These are phyloP conservation scores for Gambelia wislizenii DNA, from an alignment of 2,797 vertebrate species.

Conservation along the genomic window DNA sequence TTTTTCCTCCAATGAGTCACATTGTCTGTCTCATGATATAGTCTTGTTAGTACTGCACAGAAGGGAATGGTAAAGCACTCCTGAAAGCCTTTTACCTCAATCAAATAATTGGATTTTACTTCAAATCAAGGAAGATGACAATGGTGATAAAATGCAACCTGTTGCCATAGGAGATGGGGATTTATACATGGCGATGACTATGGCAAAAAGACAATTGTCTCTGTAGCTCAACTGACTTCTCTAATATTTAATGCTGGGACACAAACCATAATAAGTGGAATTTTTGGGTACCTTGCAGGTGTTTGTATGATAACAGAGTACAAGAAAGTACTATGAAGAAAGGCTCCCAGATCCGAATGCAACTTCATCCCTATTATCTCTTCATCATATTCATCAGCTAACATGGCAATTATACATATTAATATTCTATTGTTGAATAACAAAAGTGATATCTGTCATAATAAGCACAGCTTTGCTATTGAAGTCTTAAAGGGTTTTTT, in stretches of 20 bases:
- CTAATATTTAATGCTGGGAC: background rate
- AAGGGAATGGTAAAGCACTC: no score
- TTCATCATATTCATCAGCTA: background rate
- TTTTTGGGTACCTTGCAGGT: background rate
- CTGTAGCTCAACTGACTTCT: background rate
- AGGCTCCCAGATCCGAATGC: background rate
- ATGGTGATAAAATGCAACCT: no score
- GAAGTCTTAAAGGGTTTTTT: slow-evolving; percentile 32
- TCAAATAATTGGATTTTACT: no score
- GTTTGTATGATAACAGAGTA: background rate
- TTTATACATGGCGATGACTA: no score
- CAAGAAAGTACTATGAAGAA: background rate
- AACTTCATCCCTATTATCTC: fast-evolving
- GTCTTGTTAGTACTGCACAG: no score
- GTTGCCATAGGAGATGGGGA: no score
- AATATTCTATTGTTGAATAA: slow-evolving; percentile 19
- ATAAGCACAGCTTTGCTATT: slow-evolving; percentile 18
- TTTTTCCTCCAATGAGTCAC: no score
- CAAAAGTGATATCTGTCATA: slow-evolving; percentile 6
- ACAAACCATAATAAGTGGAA: background rate
- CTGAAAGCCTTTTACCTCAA: no score
- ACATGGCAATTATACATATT: background rate
- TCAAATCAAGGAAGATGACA: no score
- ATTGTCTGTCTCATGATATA: no score
- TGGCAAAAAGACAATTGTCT: no score